Base-by-base conservation (phyloP, 2,113 vertebrate genomes). In the Ictidomys tridecemlineatus region DNA sequence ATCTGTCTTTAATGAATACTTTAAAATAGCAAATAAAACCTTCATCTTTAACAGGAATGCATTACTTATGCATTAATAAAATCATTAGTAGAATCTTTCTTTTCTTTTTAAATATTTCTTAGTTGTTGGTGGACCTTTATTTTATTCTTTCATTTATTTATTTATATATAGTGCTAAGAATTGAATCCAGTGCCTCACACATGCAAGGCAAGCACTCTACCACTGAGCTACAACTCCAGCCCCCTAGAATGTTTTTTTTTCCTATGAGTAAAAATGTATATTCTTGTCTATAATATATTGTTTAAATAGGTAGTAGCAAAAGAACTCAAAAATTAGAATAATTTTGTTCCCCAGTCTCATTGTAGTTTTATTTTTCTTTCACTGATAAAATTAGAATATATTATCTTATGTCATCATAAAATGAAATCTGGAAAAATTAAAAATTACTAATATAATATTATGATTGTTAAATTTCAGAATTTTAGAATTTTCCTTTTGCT, bases 301-400 rank as follows among this genome's bases (percentile, higher is more conserved):
- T 16, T 93, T 91, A 88, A 80, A 48, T 32, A 84, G 26, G 1
- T 10, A 79, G 28, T 65, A 83, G 76, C 32, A 84, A 78, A 72
- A 53, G 1, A 96, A 83, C 14, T 84, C 0, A 74, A 76, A 53
- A 95, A 86, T 42, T 22, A 85, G 9, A 83, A 69, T 73, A 26
- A 26, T 85, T 80, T 83, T 26, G 24, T 61, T 91, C 32, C 6
- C 16, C 1, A 91, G 17, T 67, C 1, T 65, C 39, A 78, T 58
- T 69, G 17, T 67, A 63, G 8, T 37, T 91, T 84, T 74, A 53
- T 61, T 12, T 32, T n/a, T 37, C 10, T 45, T 22, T 67, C 22
- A 84, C 70, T 84, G 8, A 8, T 95, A 96, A 93, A 80, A 65
- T 84, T 86, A 82, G 37, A 92, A 58, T 87, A 65, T 0, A 45